Conservation (phyloP, 2,113 vertebrate genomes). For the Limnothrissa miodon region DNA sequence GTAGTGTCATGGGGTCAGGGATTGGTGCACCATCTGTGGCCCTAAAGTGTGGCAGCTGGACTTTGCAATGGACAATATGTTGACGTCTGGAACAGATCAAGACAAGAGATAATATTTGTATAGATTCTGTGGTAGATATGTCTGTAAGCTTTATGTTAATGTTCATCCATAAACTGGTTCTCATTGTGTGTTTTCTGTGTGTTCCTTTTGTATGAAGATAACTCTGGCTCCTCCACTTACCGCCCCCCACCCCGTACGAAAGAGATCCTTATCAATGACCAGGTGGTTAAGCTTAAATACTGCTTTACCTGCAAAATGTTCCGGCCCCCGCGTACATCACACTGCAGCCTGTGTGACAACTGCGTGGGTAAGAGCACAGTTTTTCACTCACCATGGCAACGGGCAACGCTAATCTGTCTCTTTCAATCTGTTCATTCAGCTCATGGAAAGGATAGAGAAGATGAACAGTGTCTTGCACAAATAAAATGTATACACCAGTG, state of each 20-base stretch:
- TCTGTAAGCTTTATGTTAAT: background rate
- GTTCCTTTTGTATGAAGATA: slow-evolving; percentile 72
- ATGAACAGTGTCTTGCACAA: background rate
- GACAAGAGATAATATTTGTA: background rate
- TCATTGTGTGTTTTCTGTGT: slow-evolving; percentile 2
- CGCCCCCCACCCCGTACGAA: slow-evolving; percentile 88
- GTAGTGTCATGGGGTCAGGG: slow-evolving; percentile 52
- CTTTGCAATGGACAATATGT: background rate
- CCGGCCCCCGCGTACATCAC: slow-evolving; percentile 90
- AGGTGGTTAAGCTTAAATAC: slow-evolving; percentile 94
- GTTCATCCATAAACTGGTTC: background rate
- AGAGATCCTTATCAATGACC: slow-evolving; percentile 91
- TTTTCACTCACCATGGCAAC: background rate
- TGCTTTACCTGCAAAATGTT: slow-evolving; percentile 99
- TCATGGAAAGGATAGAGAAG: background rate
- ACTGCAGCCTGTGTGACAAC: slow-evolving; percentile 97
- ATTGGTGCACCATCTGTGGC: slow-evolving; percentile 54
- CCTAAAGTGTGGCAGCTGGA: background rate
- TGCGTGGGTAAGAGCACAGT: slow-evolving; percentile 80
- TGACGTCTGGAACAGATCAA: background rate
- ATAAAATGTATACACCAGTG: background rate
- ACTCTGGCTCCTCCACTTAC: slow-evolving; percentile 86
- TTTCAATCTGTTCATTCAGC: background rate
- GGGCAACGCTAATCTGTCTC: background rate
- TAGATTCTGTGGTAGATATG: background rate